Percentiles rank a stretch among this genome's conserved stretches.
phyloP scores from a whole-genome alignment of 92 coral and sea anemone species.

The Actinernus sp. region DNA sequence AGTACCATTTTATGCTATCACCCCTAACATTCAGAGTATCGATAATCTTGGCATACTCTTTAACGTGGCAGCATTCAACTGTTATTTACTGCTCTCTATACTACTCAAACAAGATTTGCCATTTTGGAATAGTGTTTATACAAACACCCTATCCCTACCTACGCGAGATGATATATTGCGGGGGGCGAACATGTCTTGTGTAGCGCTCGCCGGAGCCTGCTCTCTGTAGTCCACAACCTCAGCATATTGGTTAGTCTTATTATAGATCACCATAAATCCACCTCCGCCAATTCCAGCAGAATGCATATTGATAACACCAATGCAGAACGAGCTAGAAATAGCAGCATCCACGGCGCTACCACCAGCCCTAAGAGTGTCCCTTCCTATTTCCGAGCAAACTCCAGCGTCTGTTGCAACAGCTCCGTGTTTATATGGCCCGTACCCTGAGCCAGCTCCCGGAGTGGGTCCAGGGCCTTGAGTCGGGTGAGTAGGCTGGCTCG shows the following conservation, averaged over 20 bases:
- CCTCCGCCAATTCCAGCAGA: slow-evolving; percentile 95
- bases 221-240: slow-evolving; percentile 78
- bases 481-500: background rate
- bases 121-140: too few relatives aligned
- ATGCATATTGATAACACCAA: slow-evolving; percentile 93
- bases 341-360: slow-evolving; percentile 98
- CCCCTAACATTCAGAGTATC: too few relatives aligned
- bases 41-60: too few relatives aligned
- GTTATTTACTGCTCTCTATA: too few relatives aligned
- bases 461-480: slow-evolving; percentile 17
- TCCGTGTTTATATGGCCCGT: slow-evolving; percentile 44
- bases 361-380: slow-evolving; percentile 37
- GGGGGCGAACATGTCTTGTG: slow-evolving; percentile 67
- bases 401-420: slow-evolving; percentile 80
- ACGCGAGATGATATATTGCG: slow-evolving; percentile 14
- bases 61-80: too few relatives aligned
- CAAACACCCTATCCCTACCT: slow-evolving; percentile 2
- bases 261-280: slow-evolving; percentile 83
- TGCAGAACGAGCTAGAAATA: slow-evolving; percentile 90
- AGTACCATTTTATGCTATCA: too few relatives aligned
- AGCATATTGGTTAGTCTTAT: slow-evolving; percentile 7
- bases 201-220: slow-evolving; percentile 63
- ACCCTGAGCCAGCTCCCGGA: slow-evolving; percentile 17
- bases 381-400: slow-evolving; percentile 80
- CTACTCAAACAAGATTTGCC: too few relatives aligned